These are phyloP conservation scores for Cephus sareptanus DNA, from an alignment of 2,888 invertebrate genomes.

Conservation along the genomic window DNA sequence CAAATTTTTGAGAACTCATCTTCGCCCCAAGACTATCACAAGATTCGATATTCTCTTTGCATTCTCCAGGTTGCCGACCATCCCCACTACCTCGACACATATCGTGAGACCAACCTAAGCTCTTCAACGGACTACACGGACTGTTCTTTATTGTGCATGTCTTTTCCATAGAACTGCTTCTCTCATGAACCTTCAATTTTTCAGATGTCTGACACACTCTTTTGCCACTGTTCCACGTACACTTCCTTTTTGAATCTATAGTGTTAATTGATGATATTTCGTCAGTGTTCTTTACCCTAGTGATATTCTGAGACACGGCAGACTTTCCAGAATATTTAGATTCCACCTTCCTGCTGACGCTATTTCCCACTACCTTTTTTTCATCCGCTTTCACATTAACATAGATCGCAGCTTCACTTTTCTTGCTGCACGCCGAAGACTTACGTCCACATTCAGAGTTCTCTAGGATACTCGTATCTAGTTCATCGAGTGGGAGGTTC, in stretches of 20 bases:
- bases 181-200: neutral
- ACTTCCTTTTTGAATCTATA: neutral
- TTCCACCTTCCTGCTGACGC: neutral
- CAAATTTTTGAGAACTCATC: too few relatives aligned
- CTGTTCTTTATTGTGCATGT: too few relatives aligned
- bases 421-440: neutral
- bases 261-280: neutral
- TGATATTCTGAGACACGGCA: neutral
- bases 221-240: neutral
- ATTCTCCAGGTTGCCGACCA: too few relatives aligned
- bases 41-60: too few relatives aligned
- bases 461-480: neutral
- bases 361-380: neutral
- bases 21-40: too few relatives aligned
- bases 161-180: too few relatives aligned
- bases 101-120: too few relatives aligned
- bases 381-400: neutral
- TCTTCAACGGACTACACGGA: too few relatives aligned
- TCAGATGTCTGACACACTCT: neutral
- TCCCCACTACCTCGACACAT: too few relatives aligned
- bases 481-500: conserved; percentile 45
- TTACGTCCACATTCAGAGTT: neutral
- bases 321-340: too few relatives aligned
- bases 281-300: neutral
- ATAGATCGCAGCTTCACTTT: neutral